Conservation (phyloP, 2,888 invertebrate species). For the Isoperla grammatica region DNA sequence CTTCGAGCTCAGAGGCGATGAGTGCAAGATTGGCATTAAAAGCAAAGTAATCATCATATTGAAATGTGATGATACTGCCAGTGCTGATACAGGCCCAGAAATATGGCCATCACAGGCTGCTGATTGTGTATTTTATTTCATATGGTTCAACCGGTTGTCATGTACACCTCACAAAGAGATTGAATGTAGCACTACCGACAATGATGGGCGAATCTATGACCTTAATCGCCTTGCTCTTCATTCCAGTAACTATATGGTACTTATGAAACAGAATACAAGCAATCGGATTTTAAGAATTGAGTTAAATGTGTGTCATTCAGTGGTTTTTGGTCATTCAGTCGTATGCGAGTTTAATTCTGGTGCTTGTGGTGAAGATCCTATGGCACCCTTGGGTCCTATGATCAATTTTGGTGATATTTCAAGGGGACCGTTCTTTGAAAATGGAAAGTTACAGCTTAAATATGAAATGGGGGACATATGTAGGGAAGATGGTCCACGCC, state of each 20-base stretch:
- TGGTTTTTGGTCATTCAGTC: background rate
- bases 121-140: slow-evolving; percentile 2
- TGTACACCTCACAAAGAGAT: slow-evolving; percentile 13
- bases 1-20: background rate
- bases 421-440: slow-evolving; percentile 10
- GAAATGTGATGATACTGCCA: slow-evolving; percentile 1
- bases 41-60: slow-evolving; percentile 3
- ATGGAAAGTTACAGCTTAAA: slow-evolving; percentile 6
- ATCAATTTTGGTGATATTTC: slow-evolving; percentile 6
- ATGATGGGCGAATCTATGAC: background rate
- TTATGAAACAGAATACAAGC: background rate
- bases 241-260: slow-evolving; percentile 4
- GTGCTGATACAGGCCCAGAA: slow-evolving; percentile 1
- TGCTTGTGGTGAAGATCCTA: background rate
- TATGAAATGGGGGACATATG: slow-evolving; percentile 17
- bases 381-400: background rate
- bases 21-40: background rate
- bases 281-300: background rate
- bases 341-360: slow-evolving; percentile 6
- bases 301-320: slow-evolving; percentile 15
- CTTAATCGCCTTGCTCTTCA: slow-evolving; percentile 6
- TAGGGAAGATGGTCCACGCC: background rate
- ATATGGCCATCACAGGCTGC: background rate
- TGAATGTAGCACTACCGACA: background rate
- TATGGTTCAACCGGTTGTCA: slow-evolving; percentile 8